phyloP scores from a whole-genome alignment of 1,140 invertebrate species.

The Micrasema longulum region DNA sequence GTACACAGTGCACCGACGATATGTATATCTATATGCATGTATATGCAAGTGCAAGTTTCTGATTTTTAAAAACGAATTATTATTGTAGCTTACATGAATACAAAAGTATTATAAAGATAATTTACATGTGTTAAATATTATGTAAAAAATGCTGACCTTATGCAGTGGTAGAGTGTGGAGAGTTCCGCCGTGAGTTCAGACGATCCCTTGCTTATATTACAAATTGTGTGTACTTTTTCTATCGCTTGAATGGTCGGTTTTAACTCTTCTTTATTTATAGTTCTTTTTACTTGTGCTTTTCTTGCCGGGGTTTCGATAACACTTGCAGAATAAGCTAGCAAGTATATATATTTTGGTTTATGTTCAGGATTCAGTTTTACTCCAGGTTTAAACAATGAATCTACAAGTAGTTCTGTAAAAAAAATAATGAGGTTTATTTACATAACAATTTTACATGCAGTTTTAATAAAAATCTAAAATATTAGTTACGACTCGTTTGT shows the following conservation, averaged over 20 bases:
- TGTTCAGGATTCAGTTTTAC: constrained; percentile 96
- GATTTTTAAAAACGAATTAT: too few relatives aligned
- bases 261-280: constrained; percentile 86
- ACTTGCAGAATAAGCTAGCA: constrained; percentile 95
- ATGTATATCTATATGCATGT: too few relatives aligned
- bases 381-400: constrained; percentile 92
- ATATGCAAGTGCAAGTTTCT: too few relatives aligned
- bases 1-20: too few relatives aligned
- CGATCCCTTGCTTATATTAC: constrained; percentile 90
- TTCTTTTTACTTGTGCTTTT: constrained; percentile 74
- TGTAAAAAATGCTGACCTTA: too few relatives aligned
- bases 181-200: constrained; percentile 93
- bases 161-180: constrained; percentile 90
- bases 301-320: constrained; percentile 86
- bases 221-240: constrained; percentile 94
- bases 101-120: background rate
- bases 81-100: background rate
- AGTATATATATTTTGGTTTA: constrained; percentile 96
- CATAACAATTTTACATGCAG: too few relatives aligned
- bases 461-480: too few relatives aligned
- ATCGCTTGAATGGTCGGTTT: constrained; percentile 92
- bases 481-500: too few relatives aligned
- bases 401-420: constrained; percentile 88
- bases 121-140: too few relatives aligned
- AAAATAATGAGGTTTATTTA: constrained; percentile 3